Evolutionary conservation across 2,888 invertebrate species (phyloP), one percentile per base, ranked within the genome.

Genomic region (Trichacis sp.): DNA sequence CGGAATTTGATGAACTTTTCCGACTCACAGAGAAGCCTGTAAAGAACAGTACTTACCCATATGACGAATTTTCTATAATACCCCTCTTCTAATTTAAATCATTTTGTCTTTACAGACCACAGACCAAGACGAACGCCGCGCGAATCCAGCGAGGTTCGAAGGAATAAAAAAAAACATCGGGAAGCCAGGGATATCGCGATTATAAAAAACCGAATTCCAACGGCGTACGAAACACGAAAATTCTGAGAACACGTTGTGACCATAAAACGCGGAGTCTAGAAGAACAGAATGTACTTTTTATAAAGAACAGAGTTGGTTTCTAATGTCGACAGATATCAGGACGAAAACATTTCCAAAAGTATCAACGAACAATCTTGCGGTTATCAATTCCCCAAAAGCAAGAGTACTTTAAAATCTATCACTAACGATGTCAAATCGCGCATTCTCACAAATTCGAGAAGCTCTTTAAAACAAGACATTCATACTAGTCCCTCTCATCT

Each of bases 301-400:
- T 50, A 48, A 50, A 53, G 15, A 60, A 56, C 33, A 51, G 24
- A 60, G 24, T 36, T 29, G n/a, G 53, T 53, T 36, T 8, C 24
- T 38, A 30, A 18, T 12, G 52, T 48, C 14, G 19, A 47, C 18
- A 64, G 48, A 29, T 49, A 49, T 20, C 55, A 59, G 18, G 63
- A 60, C n/a, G 58, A 60, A 12, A 64, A 55, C 43, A 45, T 47
- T 9, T 51, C 47, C 2, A 29, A 20, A 19, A 24, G 24, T 55
- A 58, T 60, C 30, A 59, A 70, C 46, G 71, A 72, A 8, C 70
- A 72, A 3, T 61, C 61, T 12, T 79, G 71, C 29, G 74, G 73
- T 3, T 69, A 71, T 38, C 77, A 74, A 57, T 69, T 42, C 57
- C 72, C n/a, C 45, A 64, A 14, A 60, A 50, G 19, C 38, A 51